Base-by-base conservation (phyloP, 2,888 invertebrate genomes). In the Apodemia hepburni region DNA sequence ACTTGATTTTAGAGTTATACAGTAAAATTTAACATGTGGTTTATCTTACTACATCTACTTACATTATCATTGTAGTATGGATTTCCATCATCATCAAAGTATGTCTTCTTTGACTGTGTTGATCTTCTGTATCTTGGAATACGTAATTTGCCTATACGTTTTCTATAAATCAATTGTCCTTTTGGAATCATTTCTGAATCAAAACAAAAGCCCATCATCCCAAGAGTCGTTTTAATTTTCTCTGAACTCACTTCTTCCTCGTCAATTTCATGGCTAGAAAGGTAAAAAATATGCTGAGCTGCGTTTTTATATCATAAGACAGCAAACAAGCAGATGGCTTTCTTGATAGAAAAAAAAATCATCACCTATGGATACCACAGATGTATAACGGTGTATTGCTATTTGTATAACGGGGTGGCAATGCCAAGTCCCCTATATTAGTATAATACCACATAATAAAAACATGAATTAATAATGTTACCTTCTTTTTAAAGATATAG, bases 61-160 rank as follows among this genome's bases (percentile, higher is more conserved):
- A 87, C 87, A 79, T 81, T 79, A 54, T 82, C 78, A 57, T 84
- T 74, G 60, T 81, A 78, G 63, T 80, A 84, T 3, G 92, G 84
- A 68, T 93, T 93, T 0, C 94, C 95, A 69, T 95, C 94, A 59
- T 95, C 94, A 75, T 95, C 94, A 71, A 94, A 95, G 70, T 93
- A 93, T 12, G 92, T 93, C 75, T 95, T 95, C 71, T 87, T 93
- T 8, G 93, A 82, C 0, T 62, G 68, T 1, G 72, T 73, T 54
- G 77, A 78, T 61, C 80, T 82, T 71, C 84, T 87, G 61, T 84
- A 78, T 47, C 90, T 79, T 0, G 87, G 88, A 0, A 92, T 86
- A 17, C 92, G 85, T 67, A 95, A 88, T 66, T 93, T 91, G 2
- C 93, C 92, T 65, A 93, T 87, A 33, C 92, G 92, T 78, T 95